Base-by-base conservation (phyloP, 2,888 invertebrate species). In the Bimastos eiseni region DNA sequence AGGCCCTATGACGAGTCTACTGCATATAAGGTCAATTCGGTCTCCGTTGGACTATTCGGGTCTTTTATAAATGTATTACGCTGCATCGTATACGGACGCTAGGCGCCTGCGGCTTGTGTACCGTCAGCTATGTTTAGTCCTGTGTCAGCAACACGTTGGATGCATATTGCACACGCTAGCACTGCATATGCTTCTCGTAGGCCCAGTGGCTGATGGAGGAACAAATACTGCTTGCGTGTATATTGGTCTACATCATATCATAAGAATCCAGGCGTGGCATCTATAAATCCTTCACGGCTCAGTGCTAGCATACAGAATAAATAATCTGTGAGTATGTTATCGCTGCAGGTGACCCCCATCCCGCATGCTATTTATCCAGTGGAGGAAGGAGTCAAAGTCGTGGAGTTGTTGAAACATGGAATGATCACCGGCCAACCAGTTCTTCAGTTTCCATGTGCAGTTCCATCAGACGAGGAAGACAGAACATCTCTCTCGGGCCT, bases 251-350 rank as follows among this genome's bases (percentile, higher is more conserved):
- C n/a, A 70, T n/a, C 70, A 70, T 11, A 70, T 70, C 70, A 70
- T 11, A 70, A 70, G 70, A 70, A 30, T 70, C n/a, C 49, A 49
- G 49, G n/a, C n/a, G 13, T 70, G 70, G n/a, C 70, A 70, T n/a
- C 70, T 70, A 70, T 70, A n/a, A 70, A 70, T 70, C 70, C n/a
- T 3, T 70, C 70, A 70, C 70, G n/a, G n/a, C 30, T n/a, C 70
- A 70, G n/a, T 70, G 70, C 70, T 70, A 70, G n/a, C 70, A 15
- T 70, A 70, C n/a, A 70, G n/a, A 70, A 70, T 70, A 70, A 70
- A 70, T 70, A n/a, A n/a, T n/a, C 0, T 70, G 30, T 2, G 70
- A 70, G 8, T 70, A 70, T 55, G 55, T 70, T 70, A 70, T 70
- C n/a, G n/a, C 30, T 70, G 30, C 70, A 70, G 70, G 70, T 70